A percentile compares a stretch with the other conserved stretches of the same genome.
Evolutionary conservation across 2,888 invertebrate species (phyloP).

Genomic region (Podotricha telesiphe): DNA sequence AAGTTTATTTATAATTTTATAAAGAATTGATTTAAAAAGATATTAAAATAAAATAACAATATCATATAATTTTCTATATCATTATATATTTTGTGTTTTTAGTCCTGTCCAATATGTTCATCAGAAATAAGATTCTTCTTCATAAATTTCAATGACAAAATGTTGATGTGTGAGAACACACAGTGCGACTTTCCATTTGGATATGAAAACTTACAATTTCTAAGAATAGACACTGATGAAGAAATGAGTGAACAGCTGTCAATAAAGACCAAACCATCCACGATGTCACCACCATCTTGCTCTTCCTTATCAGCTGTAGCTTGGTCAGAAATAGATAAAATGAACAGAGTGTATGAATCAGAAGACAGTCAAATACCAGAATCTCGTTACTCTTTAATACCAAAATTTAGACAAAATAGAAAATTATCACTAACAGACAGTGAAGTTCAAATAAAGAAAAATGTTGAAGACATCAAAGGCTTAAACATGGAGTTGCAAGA

Average conservation of each 20-base stretch:
- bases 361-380: conserved; percentile 47
- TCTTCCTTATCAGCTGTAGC: conserved; percentile 53
- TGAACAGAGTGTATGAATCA: conserved; percentile 50
- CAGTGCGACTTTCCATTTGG: conserved; percentile 69
- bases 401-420: conserved; percentile 34
- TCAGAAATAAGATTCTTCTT: conserved; percentile 56
- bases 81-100: conserved; percentile 44
- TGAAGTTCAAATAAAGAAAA: conserved; percentile 48
- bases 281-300: conserved; percentile 39
- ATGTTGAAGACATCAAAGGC: conserved; percentile 54
- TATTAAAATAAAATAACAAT: not conserved
- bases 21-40: not conserved
- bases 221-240: conserved; percentile 51
- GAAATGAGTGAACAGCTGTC: conserved; percentile 48
- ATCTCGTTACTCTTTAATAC: conserved; percentile 20
- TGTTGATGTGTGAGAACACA: conserved; percentile 66
- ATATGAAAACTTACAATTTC: conserved; percentile 56
- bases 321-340: conserved; percentile 57
- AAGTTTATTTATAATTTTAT: not conserved
- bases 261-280: conserved; percentile 36
- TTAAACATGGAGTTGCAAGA: conserved; percentile 46
- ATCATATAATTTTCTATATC: not conserved
- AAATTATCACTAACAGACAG: conserved; percentile 34
- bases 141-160: conserved; percentile 61
- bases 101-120: conserved; percentile 67